Base-by-base conservation (phyloP, 2,888 invertebrate species). In the Luffia ferchaultella region DNA sequence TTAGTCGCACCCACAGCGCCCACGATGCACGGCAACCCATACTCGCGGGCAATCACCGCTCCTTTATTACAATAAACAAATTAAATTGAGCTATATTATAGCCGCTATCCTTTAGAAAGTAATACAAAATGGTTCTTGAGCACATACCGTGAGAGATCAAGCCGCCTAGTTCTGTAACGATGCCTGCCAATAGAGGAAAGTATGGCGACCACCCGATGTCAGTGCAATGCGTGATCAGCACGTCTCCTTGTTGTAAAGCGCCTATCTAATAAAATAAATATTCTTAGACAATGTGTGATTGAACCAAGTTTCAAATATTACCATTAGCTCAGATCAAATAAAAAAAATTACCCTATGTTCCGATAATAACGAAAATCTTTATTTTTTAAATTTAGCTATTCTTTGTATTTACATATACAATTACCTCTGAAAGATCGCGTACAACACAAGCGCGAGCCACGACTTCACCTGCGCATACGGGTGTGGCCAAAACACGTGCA, bases 201-300 rank as follows among this genome's bases (percentile, higher is more conserved):
- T 93, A 93, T 0, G 93, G 93, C 1, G 91, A 90, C 94, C 94
- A 95, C 1, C 92, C 93, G 56, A 94, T 90, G 64, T 95, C 94
- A 0, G 93, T 93, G 43, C 88, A 87, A 58, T 85, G 86, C 0
- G 93, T 92, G 57, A 95, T 88, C 56, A 95, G 75, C 54, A 95
- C 85, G 62, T 95, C 94, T 1, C 92, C 92, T 56, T 75, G 67
- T 61, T 84, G 72, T 46, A 88, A 68, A 30, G 30, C 30, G 30
- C 30, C 30, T 30, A 30, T 30, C 30, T 30, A 30, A 30, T 12
- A 12, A 30, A 3, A 30, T 30, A 12, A 30, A n/a, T n/a, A n/a
- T n/a, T n/a, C n/a, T n/a, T n/a, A n/a, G n/a, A n/a, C n/a, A n/a
- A n/a, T n/a, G n/a, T n/a, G n/a, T n/a, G n/a, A n/a, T n/a, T n/a